Percentiles rank a stretch among this genome's conserved stretches.
Evolutionary conservation across 2,888 invertebrate species (phyloP).

Genomic region (Calliscelio sp.): DNA sequence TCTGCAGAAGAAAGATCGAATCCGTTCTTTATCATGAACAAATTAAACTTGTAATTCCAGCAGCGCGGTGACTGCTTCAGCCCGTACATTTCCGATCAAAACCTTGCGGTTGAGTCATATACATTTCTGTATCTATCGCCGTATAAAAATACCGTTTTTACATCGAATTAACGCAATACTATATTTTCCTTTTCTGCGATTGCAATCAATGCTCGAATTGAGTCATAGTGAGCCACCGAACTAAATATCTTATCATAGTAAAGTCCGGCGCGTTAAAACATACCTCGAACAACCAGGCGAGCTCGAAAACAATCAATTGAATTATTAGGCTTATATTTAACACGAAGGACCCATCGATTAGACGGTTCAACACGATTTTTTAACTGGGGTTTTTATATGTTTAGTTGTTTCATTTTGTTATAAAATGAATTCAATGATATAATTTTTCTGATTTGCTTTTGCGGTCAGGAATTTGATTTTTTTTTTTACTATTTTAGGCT

Average conservation of each 20-base stretch:
- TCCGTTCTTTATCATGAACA: slow-evolving; percentile 66
- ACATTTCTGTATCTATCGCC: slow-evolving; percentile 6
- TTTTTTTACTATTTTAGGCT: too few species aligned
- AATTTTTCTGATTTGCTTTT: too few species aligned
- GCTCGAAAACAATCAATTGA: slow-evolving; percentile 2
- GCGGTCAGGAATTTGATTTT: too few species aligned
- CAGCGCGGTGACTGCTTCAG: background rate
- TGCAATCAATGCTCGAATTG: slow-evolving; percentile 27
- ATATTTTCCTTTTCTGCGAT: slow-evolving; percentile 18
- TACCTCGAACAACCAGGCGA: slow-evolving; percentile 27
- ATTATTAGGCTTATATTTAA: slow-evolving; percentile 9
- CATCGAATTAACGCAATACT: slow-evolving; percentile 12
- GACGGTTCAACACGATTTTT: too few species aligned
- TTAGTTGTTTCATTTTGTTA: too few species aligned
- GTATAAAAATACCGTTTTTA: slow-evolving; percentile 24
- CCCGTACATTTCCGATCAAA: slow-evolving; percentile 74
- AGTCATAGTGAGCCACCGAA: slow-evolving; percentile 20
- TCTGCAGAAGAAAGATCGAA: slow-evolving; percentile 71
- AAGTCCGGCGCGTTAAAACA: slow-evolving; percentile 24
- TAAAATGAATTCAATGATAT: too few species aligned
- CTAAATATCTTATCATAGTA: slow-evolving; percentile 28
- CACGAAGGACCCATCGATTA: slow-evolving; percentile 13
- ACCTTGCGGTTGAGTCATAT: slow-evolving; percentile 29
- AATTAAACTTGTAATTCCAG: slow-evolving; percentile 40
- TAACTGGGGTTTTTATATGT: too few species aligned